Conservation (phyloP, 2,797 vertebrate genomes). For the Momotus momota region DNA sequence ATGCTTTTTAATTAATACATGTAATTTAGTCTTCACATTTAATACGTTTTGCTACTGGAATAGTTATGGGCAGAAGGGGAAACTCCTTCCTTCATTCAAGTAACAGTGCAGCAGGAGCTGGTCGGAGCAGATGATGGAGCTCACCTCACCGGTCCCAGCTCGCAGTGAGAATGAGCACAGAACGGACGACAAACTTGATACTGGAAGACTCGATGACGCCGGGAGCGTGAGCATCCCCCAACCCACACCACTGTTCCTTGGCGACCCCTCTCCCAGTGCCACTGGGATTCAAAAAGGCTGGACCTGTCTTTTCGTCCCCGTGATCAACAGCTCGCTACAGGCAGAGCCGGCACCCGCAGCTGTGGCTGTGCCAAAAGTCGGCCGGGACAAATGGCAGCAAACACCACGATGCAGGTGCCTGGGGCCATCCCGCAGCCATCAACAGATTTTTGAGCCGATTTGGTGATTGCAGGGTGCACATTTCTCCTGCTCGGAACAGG, state of each 20-base stretch:
- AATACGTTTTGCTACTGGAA: slow-evolving; percentile 69
- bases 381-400: neutral
- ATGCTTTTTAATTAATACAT: slow-evolving; percentile 57
- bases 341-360: neutral
- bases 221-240: neutral
- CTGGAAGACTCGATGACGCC: slow-evolving; percentile 56
- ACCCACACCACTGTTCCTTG: neutral
- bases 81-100: slow-evolving; percentile 67
- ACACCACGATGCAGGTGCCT: neutral
- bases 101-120: slow-evolving; percentile 49
- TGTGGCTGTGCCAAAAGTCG: neutral
- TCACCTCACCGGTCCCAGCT: neutral
- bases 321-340: neutral
- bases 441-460: fast-evolving
- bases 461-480: neutral
- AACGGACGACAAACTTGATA: neutral
- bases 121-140: neutral
- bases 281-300: neutral
- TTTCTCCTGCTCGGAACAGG: neutral
- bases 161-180: neutral
- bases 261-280: neutral
- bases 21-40: slow-evolving; percentile 52
- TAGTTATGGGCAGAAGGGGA: slow-evolving; percentile 50
- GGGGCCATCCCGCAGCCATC: neutral
- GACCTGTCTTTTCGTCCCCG: neutral